A percentile compares a stretch with the other conserved stretches of the same genome.
phyloP scores from a whole-genome alignment of 2,888 invertebrate species.

The Hanleya hanleyi region DNA sequence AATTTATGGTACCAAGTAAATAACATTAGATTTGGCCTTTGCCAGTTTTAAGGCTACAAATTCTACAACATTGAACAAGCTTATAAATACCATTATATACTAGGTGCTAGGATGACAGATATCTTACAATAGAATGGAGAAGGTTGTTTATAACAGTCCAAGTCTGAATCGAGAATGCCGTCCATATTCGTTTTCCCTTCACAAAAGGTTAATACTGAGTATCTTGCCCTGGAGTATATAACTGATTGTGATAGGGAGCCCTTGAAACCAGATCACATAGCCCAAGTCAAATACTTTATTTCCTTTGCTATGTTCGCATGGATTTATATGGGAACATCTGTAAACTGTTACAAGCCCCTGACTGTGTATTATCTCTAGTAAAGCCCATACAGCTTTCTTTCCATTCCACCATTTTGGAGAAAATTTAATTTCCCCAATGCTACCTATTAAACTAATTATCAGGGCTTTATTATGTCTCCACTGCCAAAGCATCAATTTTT shows the following conservation, averaged over 20 bases:
- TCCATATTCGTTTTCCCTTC: not conserved
- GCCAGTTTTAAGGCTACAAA: not conserved
- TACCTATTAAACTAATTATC: constrained; percentile 11
- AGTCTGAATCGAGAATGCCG: not conserved
- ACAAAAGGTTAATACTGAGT: not conserved
- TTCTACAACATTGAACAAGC: no score
- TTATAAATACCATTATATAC: no score
- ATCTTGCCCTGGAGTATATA: constrained; percentile 7
- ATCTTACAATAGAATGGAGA: not conserved
- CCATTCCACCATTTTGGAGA: not conserved
- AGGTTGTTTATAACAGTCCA: not conserved
- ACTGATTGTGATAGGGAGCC: constrained; percentile 3
- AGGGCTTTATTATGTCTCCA: not conserved
- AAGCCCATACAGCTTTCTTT: not conserved
- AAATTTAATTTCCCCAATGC: constrained; percentile 5
- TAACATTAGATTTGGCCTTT: not conserved
- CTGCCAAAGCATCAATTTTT: constrained; percentile 8
- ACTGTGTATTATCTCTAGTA: not conserved
- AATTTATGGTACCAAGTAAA: not conserved
- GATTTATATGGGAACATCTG: constrained; percentile 10
- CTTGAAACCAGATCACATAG: constrained; percentile 7
- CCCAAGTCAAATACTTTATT: not conserved
- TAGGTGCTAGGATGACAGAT: not conserved
- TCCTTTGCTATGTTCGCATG: not conserved
- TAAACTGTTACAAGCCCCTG: not conserved